Evolutionary conservation across 2,888 invertebrate genomes (phyloP), one percentile per base, ranked within the genome.

Genomic region (Leptinotarsa peninsularis): DNA sequence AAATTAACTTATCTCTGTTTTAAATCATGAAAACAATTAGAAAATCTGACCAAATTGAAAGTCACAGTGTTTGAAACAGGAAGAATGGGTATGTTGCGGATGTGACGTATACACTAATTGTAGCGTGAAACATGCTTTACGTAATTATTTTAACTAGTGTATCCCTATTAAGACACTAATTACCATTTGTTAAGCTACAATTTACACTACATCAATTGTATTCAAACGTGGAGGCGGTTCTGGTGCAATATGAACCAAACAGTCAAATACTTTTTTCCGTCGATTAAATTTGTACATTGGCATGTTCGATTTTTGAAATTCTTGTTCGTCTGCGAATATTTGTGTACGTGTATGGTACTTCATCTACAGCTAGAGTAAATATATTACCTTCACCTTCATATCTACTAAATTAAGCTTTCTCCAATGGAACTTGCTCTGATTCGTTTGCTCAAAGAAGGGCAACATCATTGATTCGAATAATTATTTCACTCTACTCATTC

Each of bases 81-180:
- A 88, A 87, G 86, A 85, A 73, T 76, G 79, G 58, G 76, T 76
- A 79, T 70, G 79, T 72, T 79, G 82, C 86, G 88, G 88, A 88
- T 86, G 86, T 88, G 88, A 87, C 87, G 86, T 86, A 84, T 76
- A 73, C 67, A 82, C 84, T 88, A 88, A 88, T 88, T 88, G 86
- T 84, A 86, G 88, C 87, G 88, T 88, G 88, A 87, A 87, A 86
- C 82, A 81, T 83, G 83, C 86, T 87, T 88, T 87, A 88, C n/a
- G 52, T 87, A 85, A 87, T 52, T 52, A 86, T 85, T 85, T 86
- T 87, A 88, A 88, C 88, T 88, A 88, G 87, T 85, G 84, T 85
- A 86, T 88, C 88, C 88, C 88, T 88, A 88, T 88, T 88, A 88
- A 88, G 88, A 88, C 88, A 87, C 86, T 86, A 88, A 87, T 88